A percentile compares a stretch with the other conserved stretches of the same genome.
Evolutionary conservation across 1,140 invertebrate species (phyloP).

Genomic region (Vollenhovia emeryi): DNA sequence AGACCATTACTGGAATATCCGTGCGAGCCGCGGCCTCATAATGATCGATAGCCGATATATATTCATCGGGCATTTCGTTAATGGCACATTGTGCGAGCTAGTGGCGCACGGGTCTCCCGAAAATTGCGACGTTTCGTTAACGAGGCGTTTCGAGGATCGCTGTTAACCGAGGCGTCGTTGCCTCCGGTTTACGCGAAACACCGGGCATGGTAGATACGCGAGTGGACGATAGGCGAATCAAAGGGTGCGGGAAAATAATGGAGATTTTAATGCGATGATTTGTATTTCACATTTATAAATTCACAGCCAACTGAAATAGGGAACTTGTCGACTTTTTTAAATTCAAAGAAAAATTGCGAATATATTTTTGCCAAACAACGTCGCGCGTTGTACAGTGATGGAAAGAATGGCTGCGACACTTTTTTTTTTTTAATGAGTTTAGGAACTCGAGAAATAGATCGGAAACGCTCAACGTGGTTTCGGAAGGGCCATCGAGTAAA

Average conservation of each 20-base stretch:
- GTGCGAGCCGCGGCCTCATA: slow-evolving; percentile 61
- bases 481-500: no score
- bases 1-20: slow-evolving; percentile 80
- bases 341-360: not conserved
- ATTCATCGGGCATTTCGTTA: slow-evolving; percentile 79
- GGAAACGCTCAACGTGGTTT: no score
- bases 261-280: slow-evolving; percentile 14
- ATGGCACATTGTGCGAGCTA: slow-evolving; percentile 74
- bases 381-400: not conserved
- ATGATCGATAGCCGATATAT: slow-evolving; percentile 80
- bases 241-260: slow-evolving; percentile 11
- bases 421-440: no score
- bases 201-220: not conserved
- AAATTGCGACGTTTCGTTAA: slow-evolving; percentile 67
- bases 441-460: no score
- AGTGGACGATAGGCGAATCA: not conserved
- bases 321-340: not conserved
- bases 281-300: not conserved
- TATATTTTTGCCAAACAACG: not conserved
- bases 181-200: slow-evolving; percentile 21
- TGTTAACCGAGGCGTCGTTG: slow-evolving; percentile 35
- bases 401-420: no score
- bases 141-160: slow-evolving; percentile 58
- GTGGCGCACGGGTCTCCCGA: slow-evolving; percentile 30
- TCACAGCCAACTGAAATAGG: not conserved